Base-by-base conservation (phyloP, 2,797 vertebrate species). In the Todus mexicanus region DNA sequence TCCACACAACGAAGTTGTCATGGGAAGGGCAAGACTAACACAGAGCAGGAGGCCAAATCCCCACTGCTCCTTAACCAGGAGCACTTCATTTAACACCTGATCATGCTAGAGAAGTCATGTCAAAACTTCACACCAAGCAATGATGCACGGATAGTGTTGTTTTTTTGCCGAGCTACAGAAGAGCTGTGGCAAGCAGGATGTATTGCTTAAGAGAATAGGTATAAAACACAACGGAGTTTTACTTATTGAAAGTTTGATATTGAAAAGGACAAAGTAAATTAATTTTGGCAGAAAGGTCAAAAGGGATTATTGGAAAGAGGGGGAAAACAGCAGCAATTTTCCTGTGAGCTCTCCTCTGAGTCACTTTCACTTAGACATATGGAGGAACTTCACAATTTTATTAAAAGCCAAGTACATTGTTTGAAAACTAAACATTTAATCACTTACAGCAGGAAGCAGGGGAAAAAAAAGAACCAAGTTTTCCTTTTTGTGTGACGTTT, bases 341-440 rank as follows among this genome's bases (percentile, higher is more conserved):
- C 59, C 54, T 83, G 29, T 40, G n/a, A 94, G 37, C 40, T 89
- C 56, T 72, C 70, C 59, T 85, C 72, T 85, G 59, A 81, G 85
- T 92, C 70, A 87, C 70, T 95, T 92, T 92, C 66, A 75, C 40
- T 84, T 70, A 84, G 82, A 89, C 54, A 85, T 48, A 48, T 38
- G 43, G 47, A 93, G 43, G 43, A 73, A 42, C 37, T 85, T 89
- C 7, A 80, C 72, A 85, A 87, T 92, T 89, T 83, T 92, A 85
- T 94, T 89, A 65, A 65, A 37, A 93, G 48, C 15, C 0, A 3
- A 87, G 65, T 51, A 87, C 14, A 40, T 84, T 73, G 70, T 20
- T 7, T 87, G 26, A 70, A 95, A 87, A 93, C 51, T 79, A 87
- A 96, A 91, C 21, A 63, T 80, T 84, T 89, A 85, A 92, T 85